Evolutionary conservation across 2,113 vertebrate species (phyloP).

Genomic region (Colossoma macropomum): DNA sequence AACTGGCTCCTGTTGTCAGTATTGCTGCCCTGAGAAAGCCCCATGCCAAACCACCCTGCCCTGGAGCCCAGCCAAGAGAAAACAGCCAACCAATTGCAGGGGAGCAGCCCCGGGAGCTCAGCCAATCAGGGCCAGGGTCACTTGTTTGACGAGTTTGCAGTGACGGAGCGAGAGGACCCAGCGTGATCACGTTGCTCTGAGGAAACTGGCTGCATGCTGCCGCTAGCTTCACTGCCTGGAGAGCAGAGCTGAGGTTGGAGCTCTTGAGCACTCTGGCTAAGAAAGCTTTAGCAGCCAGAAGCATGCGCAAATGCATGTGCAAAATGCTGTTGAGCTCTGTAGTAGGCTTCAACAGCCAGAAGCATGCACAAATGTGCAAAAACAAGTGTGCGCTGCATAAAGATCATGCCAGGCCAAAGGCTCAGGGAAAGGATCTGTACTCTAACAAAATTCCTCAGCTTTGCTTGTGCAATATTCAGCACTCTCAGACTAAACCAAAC

Average conservation of each 20-base stretch:
- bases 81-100: conserved; percentile 63
- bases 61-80: conserved; percentile 79
- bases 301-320: not conserved
- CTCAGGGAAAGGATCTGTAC: not conserved
- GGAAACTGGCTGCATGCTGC: not conserved
- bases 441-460: not conserved
- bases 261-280: not conserved
- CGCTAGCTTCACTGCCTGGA: not conserved
- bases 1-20: conserved; percentile 80
- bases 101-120: conserved; percentile 54
- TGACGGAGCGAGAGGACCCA: conserved; percentile 53
- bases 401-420: not conserved
- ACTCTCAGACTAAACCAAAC: not conserved
- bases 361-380: not conserved
- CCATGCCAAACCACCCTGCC: conserved; percentile 78
- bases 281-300: not conserved
- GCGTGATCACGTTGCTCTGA: conserved; percentile 33
- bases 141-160: conserved; percentile 74
- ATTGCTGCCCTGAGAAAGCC: conserved; percentile 82
- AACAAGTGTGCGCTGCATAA: not conserved
- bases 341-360: not conserved
- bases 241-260: not conserved
- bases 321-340: no score
- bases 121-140: conserved; percentile 75
- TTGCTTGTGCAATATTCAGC: conserved; percentile 16